Conservation (phyloP, 2,113 vertebrate genomes). For the Daphoenositta chrysoptera region DNA sequence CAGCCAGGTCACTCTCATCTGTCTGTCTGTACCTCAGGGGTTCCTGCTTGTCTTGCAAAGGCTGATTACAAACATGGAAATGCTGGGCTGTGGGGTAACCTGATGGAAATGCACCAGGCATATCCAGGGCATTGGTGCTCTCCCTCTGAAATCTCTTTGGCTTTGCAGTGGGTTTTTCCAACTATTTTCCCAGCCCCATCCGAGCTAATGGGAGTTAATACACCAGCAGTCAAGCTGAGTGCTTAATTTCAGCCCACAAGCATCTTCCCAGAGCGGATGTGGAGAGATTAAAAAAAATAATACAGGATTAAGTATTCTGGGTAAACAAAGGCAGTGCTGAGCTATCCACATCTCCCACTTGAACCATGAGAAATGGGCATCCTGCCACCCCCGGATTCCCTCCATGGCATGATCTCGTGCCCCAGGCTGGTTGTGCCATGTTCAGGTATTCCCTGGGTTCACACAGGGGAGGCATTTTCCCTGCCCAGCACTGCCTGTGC, state of each 20-base stretch:
- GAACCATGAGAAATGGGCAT: fast-evolving
- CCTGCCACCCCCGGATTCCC: background rate
- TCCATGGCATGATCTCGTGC: fast-evolving
- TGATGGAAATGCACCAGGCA: background rate
- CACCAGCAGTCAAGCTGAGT: conserved; percentile 73
- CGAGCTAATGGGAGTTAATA: conserved; percentile 49
- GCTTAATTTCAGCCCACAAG: conserved; percentile 72
- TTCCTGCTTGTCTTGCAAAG: background rate
- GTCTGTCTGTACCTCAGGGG: background rate
- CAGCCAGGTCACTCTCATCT: background rate
- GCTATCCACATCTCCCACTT: background rate
- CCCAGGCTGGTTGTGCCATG: background rate
- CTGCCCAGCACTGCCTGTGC: background rate
- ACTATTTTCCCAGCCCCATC: background rate
- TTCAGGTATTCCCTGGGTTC: background rate
- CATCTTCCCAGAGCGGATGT: conserved; percentile 61
- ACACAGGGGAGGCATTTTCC: background rate
- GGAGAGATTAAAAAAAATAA: conserved; percentile 14
- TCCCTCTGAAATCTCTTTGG: background rate
- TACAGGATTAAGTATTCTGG: conserved; percentile 28
- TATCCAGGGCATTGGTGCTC: background rate
- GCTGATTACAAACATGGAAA: background rate
- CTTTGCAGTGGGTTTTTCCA: background rate
- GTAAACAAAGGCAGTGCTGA: conserved; percentile 63
- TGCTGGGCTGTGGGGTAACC: background rate